A percentile compares a stretch with the other conserved stretches of the same genome.
Conservation (phyloP, 1,140 invertebrate genomes). For the Cyclargus thomasi region DNA sequence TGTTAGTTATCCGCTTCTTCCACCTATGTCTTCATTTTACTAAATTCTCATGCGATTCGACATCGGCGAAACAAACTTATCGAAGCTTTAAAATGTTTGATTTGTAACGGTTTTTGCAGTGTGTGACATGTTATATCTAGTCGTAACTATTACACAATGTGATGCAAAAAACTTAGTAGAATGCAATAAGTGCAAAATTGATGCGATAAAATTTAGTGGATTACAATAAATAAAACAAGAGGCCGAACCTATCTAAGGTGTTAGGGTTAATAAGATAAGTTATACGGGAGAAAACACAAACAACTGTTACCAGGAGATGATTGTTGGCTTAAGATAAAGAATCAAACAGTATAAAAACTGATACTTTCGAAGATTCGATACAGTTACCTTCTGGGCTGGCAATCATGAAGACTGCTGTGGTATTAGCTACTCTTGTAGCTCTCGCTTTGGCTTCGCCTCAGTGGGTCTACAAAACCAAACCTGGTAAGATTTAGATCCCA, state of each 20-base stretch:
- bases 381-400: conserved; percentile 29
- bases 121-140: no score
- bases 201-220: no score
- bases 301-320: conserved; percentile 25
- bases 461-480: conserved; percentile 19
- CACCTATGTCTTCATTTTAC: no score
- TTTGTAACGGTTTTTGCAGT: no score
- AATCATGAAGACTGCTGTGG: conserved; percentile 36
- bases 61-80: no score
- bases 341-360: conserved; percentile 35
- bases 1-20: no score
- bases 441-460: conserved; percentile 21
- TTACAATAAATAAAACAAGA: neutral
- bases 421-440: conserved; percentile 28
- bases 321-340: conserved; percentile 21
- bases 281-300: conserved; percentile 21
- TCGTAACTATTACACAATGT: no score
- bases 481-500: neutral
- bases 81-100: no score
- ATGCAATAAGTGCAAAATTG: no score
- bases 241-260: neutral
- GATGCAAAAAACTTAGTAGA: no score
- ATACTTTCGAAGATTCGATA: conserved; percentile 15
- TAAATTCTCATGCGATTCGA: no score
- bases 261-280: neutral